phyloP scores from a whole-genome alignment of 2,113 vertebrate species.

The Mystacornis crossleyi region DNA sequence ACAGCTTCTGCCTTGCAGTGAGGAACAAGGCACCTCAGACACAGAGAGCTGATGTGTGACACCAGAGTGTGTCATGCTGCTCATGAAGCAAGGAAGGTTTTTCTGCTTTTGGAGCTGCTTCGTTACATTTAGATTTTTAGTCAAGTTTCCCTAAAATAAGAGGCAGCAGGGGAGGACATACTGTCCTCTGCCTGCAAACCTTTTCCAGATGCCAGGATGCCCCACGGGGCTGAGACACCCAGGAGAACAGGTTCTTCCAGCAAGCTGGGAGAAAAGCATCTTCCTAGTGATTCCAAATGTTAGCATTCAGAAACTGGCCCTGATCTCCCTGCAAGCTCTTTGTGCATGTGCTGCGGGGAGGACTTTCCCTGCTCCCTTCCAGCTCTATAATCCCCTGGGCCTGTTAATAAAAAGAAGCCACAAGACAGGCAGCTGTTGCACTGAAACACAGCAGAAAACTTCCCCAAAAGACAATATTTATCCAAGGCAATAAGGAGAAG shows the following conservation, averaged over 20 bases:
- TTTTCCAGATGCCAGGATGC: background rate
- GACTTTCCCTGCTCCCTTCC: background rate
- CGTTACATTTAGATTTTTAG: background rate
- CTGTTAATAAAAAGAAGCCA: background rate
- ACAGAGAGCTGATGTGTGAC: background rate
- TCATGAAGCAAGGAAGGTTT: background rate
- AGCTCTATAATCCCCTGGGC: background rate
- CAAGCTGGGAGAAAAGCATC: background rate
- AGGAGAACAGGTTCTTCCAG: background rate
- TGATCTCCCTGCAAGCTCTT: background rate
- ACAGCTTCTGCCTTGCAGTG: background rate
- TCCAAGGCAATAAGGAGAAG: background rate
- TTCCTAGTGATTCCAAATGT: background rate
- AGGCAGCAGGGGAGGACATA: background rate
- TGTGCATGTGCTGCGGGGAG: background rate
- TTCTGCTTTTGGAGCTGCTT: background rate
- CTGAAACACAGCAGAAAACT: background rate
- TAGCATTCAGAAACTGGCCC: background rate
- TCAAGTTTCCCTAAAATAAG: background rate
- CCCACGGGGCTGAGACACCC: background rate
- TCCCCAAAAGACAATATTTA: background rate
- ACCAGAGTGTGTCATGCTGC: background rate
- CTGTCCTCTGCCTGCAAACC: background rate
- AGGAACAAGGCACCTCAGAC: background rate
- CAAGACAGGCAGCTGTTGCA: background rate